Conservation (phyloP, 2,797 vertebrate genomes). For the Podarcis siculus region DNA sequence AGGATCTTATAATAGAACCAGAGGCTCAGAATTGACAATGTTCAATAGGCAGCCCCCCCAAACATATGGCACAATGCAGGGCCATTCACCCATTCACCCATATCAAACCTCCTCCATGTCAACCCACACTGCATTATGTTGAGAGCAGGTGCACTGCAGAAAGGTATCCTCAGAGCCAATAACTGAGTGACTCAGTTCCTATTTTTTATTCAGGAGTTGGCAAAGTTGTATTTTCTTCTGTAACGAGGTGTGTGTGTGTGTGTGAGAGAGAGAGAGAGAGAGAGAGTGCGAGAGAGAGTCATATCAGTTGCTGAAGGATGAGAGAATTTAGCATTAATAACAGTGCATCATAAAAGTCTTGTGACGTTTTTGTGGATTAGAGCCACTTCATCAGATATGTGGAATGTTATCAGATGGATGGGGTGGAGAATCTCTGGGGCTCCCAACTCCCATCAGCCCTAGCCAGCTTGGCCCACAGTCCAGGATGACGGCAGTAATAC, state of each 20-base stretch:
- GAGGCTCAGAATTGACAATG: not conserved
- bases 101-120: not conserved
- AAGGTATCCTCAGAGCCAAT: constrained; percentile 7
- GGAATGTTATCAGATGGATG: not conserved
- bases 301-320: not conserved
- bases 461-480: not conserved
- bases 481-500: not conserved
- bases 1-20: not conserved
- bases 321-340: not conserved
- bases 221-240: not conserved
- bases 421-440: not conserved
- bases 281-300: not conserved
- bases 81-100: not conserved
- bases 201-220: not conserved
- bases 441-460: not conserved
- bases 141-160: not conserved
- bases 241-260: not conserved
- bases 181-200: not conserved
- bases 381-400: not conserved
- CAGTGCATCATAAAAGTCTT: not conserved
- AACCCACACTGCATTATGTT: not conserved
- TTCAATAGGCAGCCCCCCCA: not conserved
- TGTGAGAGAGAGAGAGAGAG: not conserved
- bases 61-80: not conserved
- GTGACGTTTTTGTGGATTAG: not conserved